These are phyloP conservation scores for Meloidogyne floridensis DNA, from an alignment of 1,140 invertebrate genomes.

Conservation along the genomic window DNA sequence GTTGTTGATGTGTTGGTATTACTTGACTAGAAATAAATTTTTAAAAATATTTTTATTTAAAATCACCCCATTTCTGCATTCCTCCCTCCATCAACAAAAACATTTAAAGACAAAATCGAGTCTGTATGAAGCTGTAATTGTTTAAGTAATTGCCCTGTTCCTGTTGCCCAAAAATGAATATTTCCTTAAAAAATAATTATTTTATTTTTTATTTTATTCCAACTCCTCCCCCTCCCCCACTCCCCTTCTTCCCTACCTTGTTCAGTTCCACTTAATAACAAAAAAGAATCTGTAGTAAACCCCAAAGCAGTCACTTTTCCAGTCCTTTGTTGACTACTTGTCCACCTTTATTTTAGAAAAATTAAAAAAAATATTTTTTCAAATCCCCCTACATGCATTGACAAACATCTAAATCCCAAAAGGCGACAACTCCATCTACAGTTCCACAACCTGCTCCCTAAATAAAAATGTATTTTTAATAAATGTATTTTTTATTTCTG, in stretches of 20 bases:
- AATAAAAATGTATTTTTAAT: not conserved
- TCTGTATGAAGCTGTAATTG: conserved; percentile 45
- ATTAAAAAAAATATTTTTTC: not conserved
- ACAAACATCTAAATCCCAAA: conserved; percentile 55
- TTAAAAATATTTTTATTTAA: not conserved
- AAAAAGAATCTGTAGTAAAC: conserved; percentile 52
- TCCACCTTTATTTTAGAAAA: conserved; percentile 6
- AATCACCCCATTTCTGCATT: not conserved
- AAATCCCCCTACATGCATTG: conserved; percentile 46
- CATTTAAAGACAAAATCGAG: conserved; percentile 23
- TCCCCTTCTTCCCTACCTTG: conserved; percentile 11
- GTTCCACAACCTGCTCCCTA: conserved; percentile 51
- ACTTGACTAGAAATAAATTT: not conserved
- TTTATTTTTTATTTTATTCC: too few relatives aligned
- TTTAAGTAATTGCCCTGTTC: conserved; percentile 47
- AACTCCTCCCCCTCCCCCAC: not conserved
- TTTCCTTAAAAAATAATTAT: conserved; percentile 20
- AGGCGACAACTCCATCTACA: conserved; percentile 49
- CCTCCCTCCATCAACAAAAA: conserved; percentile 30
- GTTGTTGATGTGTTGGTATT: not conserved
- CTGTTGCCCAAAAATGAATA: conserved; percentile 50
- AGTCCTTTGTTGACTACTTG: conserved; percentile 47
- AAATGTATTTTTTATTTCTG: too few relatives aligned
- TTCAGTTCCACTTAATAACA: conserved; percentile 42
- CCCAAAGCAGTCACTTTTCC: conserved; percentile 48